A percentile compares a stretch with the other conserved stretches of the same genome.
phyloP scores from a whole-genome alignment of 1,140 invertebrate species.

The Drosophila busckii region DNA sequence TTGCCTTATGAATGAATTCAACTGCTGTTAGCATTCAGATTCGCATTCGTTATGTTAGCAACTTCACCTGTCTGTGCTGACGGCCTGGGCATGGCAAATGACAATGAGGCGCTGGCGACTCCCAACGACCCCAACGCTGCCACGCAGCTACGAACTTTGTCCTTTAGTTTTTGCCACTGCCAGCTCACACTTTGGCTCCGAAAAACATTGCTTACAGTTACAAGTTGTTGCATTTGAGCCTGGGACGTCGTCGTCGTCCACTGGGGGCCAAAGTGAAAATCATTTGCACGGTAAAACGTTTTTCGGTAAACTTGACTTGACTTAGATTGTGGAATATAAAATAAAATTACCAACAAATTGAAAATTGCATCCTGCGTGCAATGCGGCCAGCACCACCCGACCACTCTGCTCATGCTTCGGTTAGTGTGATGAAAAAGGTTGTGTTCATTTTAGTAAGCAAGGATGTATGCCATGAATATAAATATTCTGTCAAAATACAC shows the following conservation, averaged over 20 bases:
- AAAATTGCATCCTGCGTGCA: constrained; percentile 73
- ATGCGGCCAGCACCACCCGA: constrained; percentile 9
- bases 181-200: constrained; percentile 7
- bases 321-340: constrained; percentile 74
- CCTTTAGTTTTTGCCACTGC: constrained; percentile 32
- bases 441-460: constrained; percentile 71
- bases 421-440: constrained; percentile 56
- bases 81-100: constrained; percentile 35
- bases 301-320: constrained; percentile 74
- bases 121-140: too few relatives aligned
- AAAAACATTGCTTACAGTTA: constrained; percentile 55
- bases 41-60: constrained; percentile 10
- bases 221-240: constrained; percentile 49
- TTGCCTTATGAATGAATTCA: constrained; percentile 68
- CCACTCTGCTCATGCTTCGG: constrained; percentile 3
- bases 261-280: constrained; percentile 56
- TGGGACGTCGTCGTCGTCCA: neutral
- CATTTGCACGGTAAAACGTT: constrained; percentile 75
- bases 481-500: constrained; percentile 71
- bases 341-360: constrained; percentile 76
- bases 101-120: constrained; percentile 44
- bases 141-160: constrained; percentile 51
- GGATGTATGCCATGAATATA: constrained; percentile 75
- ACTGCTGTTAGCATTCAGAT: constrained; percentile 23
- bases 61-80: constrained; percentile 25